A percentile compares a stretch with the other conserved stretches of the same genome.
phyloP scores from a whole-genome alignment of 2,888 invertebrate species.

The Polyommatus iphigenia region DNA sequence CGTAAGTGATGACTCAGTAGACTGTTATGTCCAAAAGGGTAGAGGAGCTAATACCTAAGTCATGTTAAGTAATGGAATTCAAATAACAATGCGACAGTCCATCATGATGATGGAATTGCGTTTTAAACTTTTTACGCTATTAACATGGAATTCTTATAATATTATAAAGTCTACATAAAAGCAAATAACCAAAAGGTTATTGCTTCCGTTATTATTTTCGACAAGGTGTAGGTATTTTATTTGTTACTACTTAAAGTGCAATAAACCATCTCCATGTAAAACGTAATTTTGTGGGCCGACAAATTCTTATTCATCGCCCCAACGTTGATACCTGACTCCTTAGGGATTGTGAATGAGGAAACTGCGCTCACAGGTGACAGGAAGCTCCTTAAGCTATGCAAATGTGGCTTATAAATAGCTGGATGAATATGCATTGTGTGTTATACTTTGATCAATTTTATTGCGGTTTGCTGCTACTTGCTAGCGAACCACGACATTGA shows the following conservation, averaged over 20 bases:
- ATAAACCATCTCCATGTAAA: background rate
- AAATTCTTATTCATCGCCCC: background rate
- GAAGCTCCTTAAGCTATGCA: conserved; percentile 19
- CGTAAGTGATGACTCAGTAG: too few relatives aligned
- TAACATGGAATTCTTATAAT: background rate
- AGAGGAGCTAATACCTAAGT: too few relatives aligned
- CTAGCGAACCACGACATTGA: background rate
- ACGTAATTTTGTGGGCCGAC: conserved; percentile 5
- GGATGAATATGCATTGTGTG: conserved; percentile 15
- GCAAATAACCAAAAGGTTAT: conserved; percentile 15
- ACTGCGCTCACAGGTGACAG: conserved; percentile 20
- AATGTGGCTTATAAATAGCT: conserved; percentile 21
- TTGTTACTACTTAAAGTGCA: background rate
- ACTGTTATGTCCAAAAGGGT: too few relatives aligned
- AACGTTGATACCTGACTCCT: background rate
- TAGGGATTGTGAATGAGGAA: conserved; percentile 23
- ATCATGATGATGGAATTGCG: background rate
- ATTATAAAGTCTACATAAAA: background rate
- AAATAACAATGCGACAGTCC: background rate
- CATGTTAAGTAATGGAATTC: background rate
- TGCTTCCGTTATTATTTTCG: background rate
- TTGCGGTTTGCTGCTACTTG: background rate
- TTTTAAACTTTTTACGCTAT: background rate
- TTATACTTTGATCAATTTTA: background rate
- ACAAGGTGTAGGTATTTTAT: background rate